Conservation (phyloP, 2,888 invertebrate species). For the Lithophane socia region DNA sequence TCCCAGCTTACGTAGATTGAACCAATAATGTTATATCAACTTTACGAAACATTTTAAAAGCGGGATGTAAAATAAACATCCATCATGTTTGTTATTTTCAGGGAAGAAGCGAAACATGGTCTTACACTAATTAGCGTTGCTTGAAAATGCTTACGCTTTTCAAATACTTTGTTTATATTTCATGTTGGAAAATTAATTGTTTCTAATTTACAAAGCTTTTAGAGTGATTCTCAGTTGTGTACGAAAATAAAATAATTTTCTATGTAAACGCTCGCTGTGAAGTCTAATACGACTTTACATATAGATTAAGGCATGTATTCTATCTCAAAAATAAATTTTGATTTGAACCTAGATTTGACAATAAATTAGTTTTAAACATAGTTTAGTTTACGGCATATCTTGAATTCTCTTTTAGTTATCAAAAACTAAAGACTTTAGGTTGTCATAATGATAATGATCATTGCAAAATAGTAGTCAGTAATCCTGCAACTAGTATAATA, state of each 20-base stretch:
- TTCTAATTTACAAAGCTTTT: not conserved
- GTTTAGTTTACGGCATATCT: not conserved
- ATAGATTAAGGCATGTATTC: not conserved
- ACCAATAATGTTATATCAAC: slow-evolving; percentile 34
- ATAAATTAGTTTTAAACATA: slow-evolving; percentile 1
- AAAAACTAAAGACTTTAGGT: not conserved
- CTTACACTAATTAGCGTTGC: slow-evolving; percentile 8
- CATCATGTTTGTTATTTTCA: slow-evolving; percentile 27
- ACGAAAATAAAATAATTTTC: not conserved
- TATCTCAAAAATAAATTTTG: not conserved
- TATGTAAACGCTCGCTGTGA: not conserved
- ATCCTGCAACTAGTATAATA: not conserved
- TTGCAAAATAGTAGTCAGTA: no score
- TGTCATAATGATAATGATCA: not conserved
- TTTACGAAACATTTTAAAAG: slow-evolving; percentile 27
- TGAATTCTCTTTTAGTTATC: not conserved
- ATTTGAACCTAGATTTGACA: slow-evolving; percentile 13
- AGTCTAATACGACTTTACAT: not conserved
- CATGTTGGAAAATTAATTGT: not conserved
- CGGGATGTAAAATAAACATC: slow-evolving; percentile 35
- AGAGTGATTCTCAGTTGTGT: not conserved
- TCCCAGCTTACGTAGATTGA: slow-evolving; percentile 28
- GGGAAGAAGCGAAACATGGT: slow-evolving; percentile 3
- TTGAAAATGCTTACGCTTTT: slow-evolving; percentile 16
- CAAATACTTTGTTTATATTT: slow-evolving; percentile 7